Base-by-base conservation (phyloP, 2,113 vertebrate species). In the Rhinopithecus roxellana region DNA sequence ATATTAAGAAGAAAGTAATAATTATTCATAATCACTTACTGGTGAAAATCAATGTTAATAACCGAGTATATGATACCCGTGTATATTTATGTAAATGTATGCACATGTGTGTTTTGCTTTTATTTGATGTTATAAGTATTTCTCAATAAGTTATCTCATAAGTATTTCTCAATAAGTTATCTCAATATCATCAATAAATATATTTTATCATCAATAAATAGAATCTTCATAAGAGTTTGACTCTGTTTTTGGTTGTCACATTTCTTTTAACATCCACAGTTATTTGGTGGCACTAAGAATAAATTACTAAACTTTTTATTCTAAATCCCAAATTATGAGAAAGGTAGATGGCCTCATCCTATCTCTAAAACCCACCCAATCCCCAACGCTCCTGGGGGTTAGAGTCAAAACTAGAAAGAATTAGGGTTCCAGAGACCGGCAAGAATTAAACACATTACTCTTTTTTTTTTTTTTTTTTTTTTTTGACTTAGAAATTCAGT, bases 401-500 rank as follows among this genome's bases (percentile, higher is more conserved):
- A 69, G 12, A 6, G 27, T 96, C 69, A 95, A 86, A 55, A 38
- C 8, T n/a, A 95, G 35, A 43, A 92, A 70, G 27, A 59, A 70
- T 11, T 40, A 35, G 27, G 13, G 3, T 50, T 90, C 81, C 11
- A 74, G n/a, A 88, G 18, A 78, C 11, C 27, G 13, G 1, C 5
- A 75, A 55, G 5, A 78, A 10, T 92, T 79, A 89, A 93, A 79
- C 38, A 40, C 4, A 64, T 70, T 8, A 43, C 25, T 25, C 48
- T 50, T 50, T 61, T 61, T 64, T 30, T 38, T 61, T 50, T 50
- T 61, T 61, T 64, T 30, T 38, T 61, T 84, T 95, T 84, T 88
- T 89, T 92, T 86, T 61, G 20, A 90, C 52, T 90, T 94, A 48
- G 22, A 77, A 93, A 94, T 92, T 45, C 43, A 96, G 69, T 86